Conservation (phyloP, 2,888 invertebrate genomes). For the Brachyptera risi region DNA sequence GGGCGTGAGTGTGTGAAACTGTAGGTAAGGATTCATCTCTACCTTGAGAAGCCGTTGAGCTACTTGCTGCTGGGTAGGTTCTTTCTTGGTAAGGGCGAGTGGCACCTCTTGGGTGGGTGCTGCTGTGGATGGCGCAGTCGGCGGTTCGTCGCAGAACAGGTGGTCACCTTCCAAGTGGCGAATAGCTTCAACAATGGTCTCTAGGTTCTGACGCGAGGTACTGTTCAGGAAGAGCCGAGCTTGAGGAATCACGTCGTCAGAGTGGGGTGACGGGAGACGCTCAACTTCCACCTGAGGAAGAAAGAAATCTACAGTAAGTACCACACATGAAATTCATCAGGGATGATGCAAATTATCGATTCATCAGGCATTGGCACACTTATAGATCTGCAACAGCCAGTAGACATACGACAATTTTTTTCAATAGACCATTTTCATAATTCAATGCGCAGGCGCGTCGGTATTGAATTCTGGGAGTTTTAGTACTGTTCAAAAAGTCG, state of each 20-base stretch:
- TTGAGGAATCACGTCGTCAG: slow-evolving; percentile 49
- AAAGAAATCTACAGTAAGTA: no score
- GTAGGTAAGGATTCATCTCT: slow-evolving; percentile 60
- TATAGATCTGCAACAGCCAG: no score
- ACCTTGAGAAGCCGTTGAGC: slow-evolving; percentile 38
- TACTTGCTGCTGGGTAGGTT: slow-evolving; percentile 35
- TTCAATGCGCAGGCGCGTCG: no score
- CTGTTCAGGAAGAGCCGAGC: slow-evolving; percentile 43
- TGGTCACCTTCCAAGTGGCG: slow-evolving; percentile 96
- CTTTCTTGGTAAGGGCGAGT: slow-evolving; percentile 54
- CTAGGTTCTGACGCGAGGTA: slow-evolving; percentile 89
- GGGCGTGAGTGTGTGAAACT: slow-evolving; percentile 38
- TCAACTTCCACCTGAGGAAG: slow-evolving; percentile 56
- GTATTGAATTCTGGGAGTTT: no score
- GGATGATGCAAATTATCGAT: no score
- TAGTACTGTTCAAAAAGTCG: no score
- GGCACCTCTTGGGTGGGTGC: neutral
- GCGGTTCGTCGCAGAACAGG: slow-evolving; percentile 73
- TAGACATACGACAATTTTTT: no score
- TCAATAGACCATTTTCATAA: no score
- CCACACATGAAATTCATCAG: no score
- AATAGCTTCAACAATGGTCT: slow-evolving; percentile 98
- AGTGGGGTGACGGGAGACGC: slow-evolving; percentile 45
- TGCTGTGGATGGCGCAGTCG: neutral
- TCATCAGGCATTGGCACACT: no score